A percentile compares a stretch with the other conserved stretches of the same genome.
These are phyloP conservation scores for Tauraco hartlaubi DNA, from an alignment of 2,797 vertebrate species.

Conservation along the genomic window DNA sequence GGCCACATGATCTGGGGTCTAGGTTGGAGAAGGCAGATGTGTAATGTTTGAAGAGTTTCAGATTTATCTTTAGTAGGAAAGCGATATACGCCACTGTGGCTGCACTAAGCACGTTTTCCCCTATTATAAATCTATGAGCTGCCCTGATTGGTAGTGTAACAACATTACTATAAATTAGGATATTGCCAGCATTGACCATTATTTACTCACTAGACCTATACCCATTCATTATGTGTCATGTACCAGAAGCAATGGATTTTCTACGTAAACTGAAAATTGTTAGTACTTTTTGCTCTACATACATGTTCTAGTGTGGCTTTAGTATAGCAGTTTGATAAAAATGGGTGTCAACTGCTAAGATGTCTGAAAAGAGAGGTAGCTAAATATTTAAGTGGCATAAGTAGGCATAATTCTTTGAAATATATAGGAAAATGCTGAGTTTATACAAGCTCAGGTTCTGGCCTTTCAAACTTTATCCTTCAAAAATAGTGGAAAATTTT, in stretches of 20 bases:
- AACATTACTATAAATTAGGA: not conserved
- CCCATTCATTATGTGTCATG: not conserved
- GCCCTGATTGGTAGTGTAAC: not conserved
- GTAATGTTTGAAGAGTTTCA: not conserved
- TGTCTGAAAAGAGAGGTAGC: not conserved
- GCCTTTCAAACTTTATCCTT: not conserved
- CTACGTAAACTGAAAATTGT: not conserved
- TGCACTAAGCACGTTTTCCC: not conserved
- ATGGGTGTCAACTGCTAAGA: not conserved
- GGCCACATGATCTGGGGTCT: not conserved
- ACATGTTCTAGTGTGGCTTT: not conserved
- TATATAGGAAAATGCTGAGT: not conserved
- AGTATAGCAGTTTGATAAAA: not conserved
- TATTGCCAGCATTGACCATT: not conserved
- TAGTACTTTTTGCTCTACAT: not conserved
- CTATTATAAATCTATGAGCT: not conserved
- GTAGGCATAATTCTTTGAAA: not conserved
- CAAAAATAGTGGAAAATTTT: not conserved
- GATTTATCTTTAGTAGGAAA: not conserved
- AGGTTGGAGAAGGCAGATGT: not conserved
- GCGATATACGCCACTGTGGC: not conserved
- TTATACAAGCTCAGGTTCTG: not conserved
- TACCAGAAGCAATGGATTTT: not conserved
- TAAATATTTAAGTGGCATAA: not conserved
- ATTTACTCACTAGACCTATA: not conserved